Evolutionary conservation across 2,888 invertebrate genomes (phyloP), one percentile per base, ranked within the genome.

Genomic region (Eretmocerus hayati): DNA sequence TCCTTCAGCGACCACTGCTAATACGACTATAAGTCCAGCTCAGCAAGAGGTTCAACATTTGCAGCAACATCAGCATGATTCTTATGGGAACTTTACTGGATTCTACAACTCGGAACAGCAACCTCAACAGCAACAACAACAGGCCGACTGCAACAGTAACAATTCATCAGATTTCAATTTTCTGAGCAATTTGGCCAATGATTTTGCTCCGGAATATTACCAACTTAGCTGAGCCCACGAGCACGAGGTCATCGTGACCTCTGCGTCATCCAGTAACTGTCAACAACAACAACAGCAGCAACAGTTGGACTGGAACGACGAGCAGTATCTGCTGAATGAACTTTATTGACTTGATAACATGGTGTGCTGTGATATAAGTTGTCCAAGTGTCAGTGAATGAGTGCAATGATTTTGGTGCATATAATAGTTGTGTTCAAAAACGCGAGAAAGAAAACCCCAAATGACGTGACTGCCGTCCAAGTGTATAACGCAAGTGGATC

Each of bases 141-240:
- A 70, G 11, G 71, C 80, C 19, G 82, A 85, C 41, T 89, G 90
- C 62, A 89, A 89, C 73, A 89, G 88, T 61, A 90, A 90, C 70
- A 89, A 88, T 68, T 90, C 90, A n/a, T 90, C 91, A 23, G 92
- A 92, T 73, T 92, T 92, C 74, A 92, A 92, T 72, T 93, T 93
- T 71, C 79, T 93, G 55, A 90, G 90, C 74, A 92, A 89, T 71
- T 77, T 92, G 65, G 90, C 91, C 56, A 92, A 90, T 71, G 92
- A 92, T 71, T 92, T 91, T 71, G 89, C 88, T 18, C 91, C 91
- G 8, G 92, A 93, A 72, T 92, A 92, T 72, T 92, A 92, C 68
- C 81, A 83, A 70, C 78, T 83, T 69, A 82, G 81, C 74, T 79
- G 77, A 78, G 73, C 62, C 53, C 61, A 65, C 54, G 69, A 70